Conservation (phyloP, 2,113 vertebrate species). For the Sander vitreus region DNA sequence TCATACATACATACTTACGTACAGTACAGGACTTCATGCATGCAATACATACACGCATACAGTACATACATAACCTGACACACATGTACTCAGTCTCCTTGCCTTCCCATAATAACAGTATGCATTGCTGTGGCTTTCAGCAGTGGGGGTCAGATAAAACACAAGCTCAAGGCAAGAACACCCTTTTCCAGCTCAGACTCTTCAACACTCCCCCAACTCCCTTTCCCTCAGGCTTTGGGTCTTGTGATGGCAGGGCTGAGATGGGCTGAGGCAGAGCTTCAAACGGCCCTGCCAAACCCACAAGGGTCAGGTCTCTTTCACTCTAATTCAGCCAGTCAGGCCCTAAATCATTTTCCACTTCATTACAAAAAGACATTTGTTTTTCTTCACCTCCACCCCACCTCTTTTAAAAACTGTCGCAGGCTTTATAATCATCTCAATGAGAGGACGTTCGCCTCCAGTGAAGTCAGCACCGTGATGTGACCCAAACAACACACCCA, state of each 20-base stretch:
- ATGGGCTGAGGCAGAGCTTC: conserved; percentile 66
- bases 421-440: conserved; percentile 68
- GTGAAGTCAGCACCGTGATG: conserved; percentile 56
- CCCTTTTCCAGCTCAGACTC: conserved; percentile 38
- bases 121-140: conserved; percentile 64
- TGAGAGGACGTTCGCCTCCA: conserved; percentile 60
- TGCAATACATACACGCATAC: conserved; percentile 15
- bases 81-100: conserved; percentile 34
- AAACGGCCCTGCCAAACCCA: conserved; percentile 67
- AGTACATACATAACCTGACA: conserved; percentile 34
- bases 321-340: conserved; percentile 63
- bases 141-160: conserved; percentile 69
- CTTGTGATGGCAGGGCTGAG: conserved; percentile 59
- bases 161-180: conserved; percentile 17
- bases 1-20: background rate
- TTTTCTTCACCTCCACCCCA: conserved; percentile 65
- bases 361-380: conserved; percentile 71
- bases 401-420: conserved; percentile 27
- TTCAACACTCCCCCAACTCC: conserved; percentile 25
- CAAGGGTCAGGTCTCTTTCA: conserved; percentile 69
- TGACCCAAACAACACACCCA: conserved; percentile 30
- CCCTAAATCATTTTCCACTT: conserved; percentile 78
- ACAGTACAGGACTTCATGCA: conserved; percentile 10
- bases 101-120: conserved; percentile 56
- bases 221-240: conserved; percentile 42